Evolutionary conservation across 23 tunicate species (phyloP).

Genomic region (Oikopleura dioica): DNA sequence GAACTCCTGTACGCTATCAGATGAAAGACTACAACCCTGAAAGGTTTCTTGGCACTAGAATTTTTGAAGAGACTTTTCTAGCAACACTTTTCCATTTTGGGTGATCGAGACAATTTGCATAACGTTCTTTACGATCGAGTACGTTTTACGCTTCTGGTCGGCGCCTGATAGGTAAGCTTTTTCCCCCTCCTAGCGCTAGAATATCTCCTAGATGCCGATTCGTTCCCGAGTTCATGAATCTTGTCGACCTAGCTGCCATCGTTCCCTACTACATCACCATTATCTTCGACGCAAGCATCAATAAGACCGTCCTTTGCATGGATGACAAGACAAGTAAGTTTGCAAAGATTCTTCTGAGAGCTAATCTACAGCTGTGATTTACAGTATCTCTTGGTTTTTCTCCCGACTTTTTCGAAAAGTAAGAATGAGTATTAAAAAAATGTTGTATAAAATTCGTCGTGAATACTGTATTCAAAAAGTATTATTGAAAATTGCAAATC

Average conservation of each 20-base stretch:
- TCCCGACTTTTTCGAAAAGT: too few relatives aligned
- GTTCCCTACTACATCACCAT: slow-evolving; percentile 80
- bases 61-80: background rate
- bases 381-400: too few relatives aligned
- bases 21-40: background rate
- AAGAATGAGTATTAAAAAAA: too few relatives aligned
- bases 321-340: too few relatives aligned
- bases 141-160: background rate
- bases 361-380: too few relatives aligned
- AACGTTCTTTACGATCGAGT: background rate
- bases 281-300: background rate
- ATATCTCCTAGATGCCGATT: too few relatives aligned
- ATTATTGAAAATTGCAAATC: too few relatives aligned
- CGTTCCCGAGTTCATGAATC: slow-evolving; percentile 25
- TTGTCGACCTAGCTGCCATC: slow-evolving; percentile 58
- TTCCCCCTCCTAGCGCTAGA: too few relatives aligned
- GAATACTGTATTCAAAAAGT: too few relatives aligned
- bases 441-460: too few relatives aligned
- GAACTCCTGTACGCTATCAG: background rate
- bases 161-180: background rate
- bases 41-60: too few relatives aligned
- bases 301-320: background rate
- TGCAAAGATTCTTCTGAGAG: too few relatives aligned
- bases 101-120: slow-evolving; percentile 3
- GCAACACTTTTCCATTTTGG: background rate